Conservation (phyloP, 2,888 invertebrate species). For the Tipula confusa region DNA sequence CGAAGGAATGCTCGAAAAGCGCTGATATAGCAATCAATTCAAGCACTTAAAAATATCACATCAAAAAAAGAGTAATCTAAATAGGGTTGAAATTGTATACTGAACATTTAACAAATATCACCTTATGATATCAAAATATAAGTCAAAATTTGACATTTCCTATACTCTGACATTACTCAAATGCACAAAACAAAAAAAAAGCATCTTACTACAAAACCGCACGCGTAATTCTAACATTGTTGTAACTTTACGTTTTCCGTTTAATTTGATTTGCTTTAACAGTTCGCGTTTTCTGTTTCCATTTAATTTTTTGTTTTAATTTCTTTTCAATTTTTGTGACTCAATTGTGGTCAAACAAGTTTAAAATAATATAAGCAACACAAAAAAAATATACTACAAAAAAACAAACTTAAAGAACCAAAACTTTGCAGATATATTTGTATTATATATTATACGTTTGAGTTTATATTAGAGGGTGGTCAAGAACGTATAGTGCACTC, state of each 20-base stretch:
- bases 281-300: neutral
- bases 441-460: neutral
- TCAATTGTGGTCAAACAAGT: slow-evolving; percentile 12
- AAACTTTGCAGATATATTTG: neutral
- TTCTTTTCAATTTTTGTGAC: neutral
- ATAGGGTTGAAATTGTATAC: no score
- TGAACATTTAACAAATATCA: no score
- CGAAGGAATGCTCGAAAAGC: no score
- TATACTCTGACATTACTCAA: no score
- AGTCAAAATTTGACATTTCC: no score
- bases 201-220: neutral
- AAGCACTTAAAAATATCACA: no score
- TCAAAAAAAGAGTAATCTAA: no score
- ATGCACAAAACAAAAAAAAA: no score
- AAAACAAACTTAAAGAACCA: neutral
- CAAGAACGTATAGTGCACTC: neutral
- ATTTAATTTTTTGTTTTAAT: neutral
- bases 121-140: no score
- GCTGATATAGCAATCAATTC: no score
- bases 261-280: neutral
- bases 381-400: neutral
- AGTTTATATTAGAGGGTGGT: neutral
- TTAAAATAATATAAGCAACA: no score
- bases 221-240: neutral
- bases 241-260: neutral